A percentile compares a stretch with the other conserved stretches of the same genome.
phyloP scores from a whole-genome alignment of 2,797 vertebrate species.

The Lithobates sylvaticus region DNA sequence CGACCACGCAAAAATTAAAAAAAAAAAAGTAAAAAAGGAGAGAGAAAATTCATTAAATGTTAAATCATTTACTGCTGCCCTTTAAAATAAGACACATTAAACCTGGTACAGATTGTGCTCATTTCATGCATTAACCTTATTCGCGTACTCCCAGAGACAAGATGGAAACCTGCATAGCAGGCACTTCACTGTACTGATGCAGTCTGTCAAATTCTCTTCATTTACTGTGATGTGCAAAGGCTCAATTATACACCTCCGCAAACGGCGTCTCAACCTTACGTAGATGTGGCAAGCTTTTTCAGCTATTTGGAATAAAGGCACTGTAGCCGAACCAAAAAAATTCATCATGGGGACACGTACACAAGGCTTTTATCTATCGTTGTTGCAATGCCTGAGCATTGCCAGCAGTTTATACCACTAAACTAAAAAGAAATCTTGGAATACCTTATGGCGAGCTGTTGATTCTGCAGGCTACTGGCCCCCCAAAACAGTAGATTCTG shows the following conservation, averaged over 20 bases:
- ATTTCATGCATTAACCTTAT: slow-evolving; percentile 13
- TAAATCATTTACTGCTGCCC: slow-evolving; percentile 22
- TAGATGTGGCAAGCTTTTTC: background rate
- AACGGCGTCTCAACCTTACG: background rate
- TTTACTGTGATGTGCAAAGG: background rate
- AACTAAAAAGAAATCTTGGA: no score
- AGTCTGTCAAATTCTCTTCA: background rate
- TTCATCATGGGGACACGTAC: background rate
- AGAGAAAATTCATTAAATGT: slow-evolving; percentile 24
- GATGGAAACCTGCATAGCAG: slow-evolving; percentile 5
- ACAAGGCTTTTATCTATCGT: no score
- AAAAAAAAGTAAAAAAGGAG: background rate
- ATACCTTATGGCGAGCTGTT: no score
- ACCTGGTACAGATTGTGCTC: background rate
- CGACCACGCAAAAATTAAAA: background rate
- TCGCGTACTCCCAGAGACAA: background rate
- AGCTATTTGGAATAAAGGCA: background rate
- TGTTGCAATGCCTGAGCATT: no score
- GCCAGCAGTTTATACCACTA: no score
- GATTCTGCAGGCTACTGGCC: no score
- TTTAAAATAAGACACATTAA: slow-evolving; percentile 3
- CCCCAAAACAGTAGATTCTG: no score
- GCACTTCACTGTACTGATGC: background rate
- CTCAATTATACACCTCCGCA: slow-evolving; percentile 3
- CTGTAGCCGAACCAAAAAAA: background rate